A percentile compares a stretch with the other conserved stretches of the same genome.
Evolutionary conservation across 2,113 vertebrate species (phyloP).

Genomic region (Scolopax mira): DNA sequence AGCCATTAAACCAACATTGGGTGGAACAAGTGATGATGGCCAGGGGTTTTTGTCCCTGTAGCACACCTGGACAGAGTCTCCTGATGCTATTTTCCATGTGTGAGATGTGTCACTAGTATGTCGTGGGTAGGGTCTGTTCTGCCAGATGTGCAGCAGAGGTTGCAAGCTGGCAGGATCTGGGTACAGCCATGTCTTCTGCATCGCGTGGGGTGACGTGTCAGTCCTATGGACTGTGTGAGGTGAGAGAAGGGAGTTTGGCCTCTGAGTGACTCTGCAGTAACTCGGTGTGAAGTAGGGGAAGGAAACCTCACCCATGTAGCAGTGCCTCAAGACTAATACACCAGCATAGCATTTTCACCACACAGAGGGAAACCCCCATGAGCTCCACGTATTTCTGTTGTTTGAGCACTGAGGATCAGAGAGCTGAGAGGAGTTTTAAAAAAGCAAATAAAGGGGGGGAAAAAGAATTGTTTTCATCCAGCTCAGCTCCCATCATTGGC

Average conservation of each 20-base stretch:
- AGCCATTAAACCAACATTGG: not conserved
- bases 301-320: rapidly evolving
- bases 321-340: not conserved
- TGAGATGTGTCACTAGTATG: not conserved
- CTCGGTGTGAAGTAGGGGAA: not conserved
- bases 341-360: not conserved
- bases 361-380: rapidly evolving
- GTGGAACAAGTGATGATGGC: not conserved
- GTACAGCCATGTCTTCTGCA: not conserved
- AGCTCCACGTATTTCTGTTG: not conserved
- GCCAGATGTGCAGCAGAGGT: not conserved
- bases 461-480: not conserved
- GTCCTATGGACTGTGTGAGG: rapidly evolving
- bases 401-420: not conserved
- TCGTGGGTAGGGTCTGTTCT: not conserved
- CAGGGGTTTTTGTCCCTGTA: not conserved
- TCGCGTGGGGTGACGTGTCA: rapidly evolving
- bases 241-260: not conserved
- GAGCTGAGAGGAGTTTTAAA: not conserved
- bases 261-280: not conserved
- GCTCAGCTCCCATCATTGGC: not conserved
- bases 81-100: not conserved
- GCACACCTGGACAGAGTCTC: not conserved
- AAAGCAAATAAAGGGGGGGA: not conserved
- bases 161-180: not conserved